Evolutionary conservation across 2,797 vertebrate genomes (phyloP).

Genomic region (Galaxias olidus): DNA sequence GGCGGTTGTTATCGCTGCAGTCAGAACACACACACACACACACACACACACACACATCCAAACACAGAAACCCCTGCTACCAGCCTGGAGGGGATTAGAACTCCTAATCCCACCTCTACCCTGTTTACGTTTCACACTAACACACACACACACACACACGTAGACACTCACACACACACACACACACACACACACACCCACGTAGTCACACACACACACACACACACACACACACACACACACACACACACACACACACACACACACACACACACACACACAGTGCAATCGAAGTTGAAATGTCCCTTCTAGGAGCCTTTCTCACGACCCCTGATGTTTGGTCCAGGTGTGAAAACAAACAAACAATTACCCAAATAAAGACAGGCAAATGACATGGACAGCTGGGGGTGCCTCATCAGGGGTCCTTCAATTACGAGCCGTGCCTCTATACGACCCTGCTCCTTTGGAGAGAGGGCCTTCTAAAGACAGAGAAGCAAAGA

Average conservation of each 20-base stretch:
- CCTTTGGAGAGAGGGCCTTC: constrained; percentile 42
- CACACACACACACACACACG: not conserved
- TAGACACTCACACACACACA: constrained; percentile 25
- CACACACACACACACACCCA: constrained; percentile 27
- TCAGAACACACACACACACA: constrained; percentile 18
- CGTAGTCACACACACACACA: constrained; percentile 32
- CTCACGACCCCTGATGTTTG: constrained; percentile 52
- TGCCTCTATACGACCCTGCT: constrained; percentile 52
- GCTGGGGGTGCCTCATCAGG: constrained; percentile 56
- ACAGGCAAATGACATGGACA: constrained; percentile 57
- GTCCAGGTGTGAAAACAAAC: constrained; percentile 68
- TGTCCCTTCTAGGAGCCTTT: constrained; percentile 34
- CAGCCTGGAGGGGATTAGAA: constrained; percentile 55
- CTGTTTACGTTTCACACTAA: constrained; percentile 23
- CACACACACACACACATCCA: constrained; percentile 17
- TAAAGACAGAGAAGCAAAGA: constrained; percentile 17
- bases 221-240: not conserved
- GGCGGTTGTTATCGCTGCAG: constrained; percentile 55
- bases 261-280: constrained; percentile 35
- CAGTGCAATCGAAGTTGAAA: constrained; percentile 6
- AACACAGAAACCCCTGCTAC: constrained; percentile 28
- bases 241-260: constrained; percentile 1
- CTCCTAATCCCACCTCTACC: constrained; percentile 52
- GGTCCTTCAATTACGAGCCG: constrained; percentile 48
- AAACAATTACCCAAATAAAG: constrained; percentile 66